These are phyloP conservation scores for Psephotus haematonotus DNA, from an alignment of 2,113 vertebrate species.

Conservation along the genomic window DNA sequence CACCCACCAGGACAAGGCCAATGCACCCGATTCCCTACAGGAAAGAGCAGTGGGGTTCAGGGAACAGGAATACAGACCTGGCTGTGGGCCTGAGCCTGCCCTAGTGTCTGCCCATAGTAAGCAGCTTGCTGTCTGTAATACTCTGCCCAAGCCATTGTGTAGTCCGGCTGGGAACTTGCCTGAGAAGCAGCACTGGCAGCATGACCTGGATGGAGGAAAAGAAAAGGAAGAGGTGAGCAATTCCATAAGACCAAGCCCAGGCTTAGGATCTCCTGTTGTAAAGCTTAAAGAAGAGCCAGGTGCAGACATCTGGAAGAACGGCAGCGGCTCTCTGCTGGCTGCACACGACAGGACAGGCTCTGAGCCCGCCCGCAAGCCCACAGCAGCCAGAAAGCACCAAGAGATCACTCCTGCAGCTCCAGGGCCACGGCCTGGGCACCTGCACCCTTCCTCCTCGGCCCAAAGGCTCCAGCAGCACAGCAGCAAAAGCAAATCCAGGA, in stretches of 20 bases:
- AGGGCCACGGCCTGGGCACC: not conserved
- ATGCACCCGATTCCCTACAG: accelerated
- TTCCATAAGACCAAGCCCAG: not conserved
- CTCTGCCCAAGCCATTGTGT: conserved; percentile 95
- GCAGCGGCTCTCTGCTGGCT: not conserved
- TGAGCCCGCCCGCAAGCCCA: not conserved
- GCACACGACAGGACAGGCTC: not conserved
- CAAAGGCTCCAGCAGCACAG: not conserved
- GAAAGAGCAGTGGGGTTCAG: not conserved
- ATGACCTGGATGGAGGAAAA: conserved; percentile 84
- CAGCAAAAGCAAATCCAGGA: not conserved
- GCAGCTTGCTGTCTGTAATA: conserved; percentile 96
- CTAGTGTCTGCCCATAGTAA: conserved; percentile 92
- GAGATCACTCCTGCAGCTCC: not conserved
- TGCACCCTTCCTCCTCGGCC: not conserved
- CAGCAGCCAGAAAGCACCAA: not conserved
- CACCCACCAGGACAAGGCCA: not conserved
- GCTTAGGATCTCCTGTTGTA: not conserved
- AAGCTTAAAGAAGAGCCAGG: not conserved
- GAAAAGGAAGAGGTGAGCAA: not conserved
- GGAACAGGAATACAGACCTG: conserved; percentile 80
- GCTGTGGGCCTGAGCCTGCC: conserved; percentile 91
- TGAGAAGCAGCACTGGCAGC: conserved; percentile 86
- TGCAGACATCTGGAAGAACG: not conserved
- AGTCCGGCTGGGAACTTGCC: conserved; percentile 93